Evolutionary conservation across 2,113 vertebrate species (phyloP).

Genomic region (Hipposideros armiger): DNA sequence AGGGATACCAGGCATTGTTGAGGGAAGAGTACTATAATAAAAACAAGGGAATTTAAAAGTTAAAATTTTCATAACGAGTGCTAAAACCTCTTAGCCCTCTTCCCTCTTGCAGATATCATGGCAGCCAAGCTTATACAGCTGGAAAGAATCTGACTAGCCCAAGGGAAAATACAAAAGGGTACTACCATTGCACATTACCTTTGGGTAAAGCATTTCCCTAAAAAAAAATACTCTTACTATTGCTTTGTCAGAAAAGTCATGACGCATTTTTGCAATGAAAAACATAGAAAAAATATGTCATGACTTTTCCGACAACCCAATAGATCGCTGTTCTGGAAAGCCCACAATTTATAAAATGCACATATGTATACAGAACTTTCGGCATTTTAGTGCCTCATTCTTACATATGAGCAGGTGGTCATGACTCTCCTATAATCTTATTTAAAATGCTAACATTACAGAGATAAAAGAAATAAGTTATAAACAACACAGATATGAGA

Average conservation of each 20-base stretch:
- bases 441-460: slow-evolving; percentile 3
- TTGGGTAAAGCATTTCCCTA: not conserved
- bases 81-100: not conserved
- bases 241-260: too few species aligned
- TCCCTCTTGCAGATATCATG: not conserved
- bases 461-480: slow-evolving; percentile 6
- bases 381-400: not conserved
- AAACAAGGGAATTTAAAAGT: not conserved
- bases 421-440: not conserved
- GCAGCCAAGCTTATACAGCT: not conserved
- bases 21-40: not conserved
- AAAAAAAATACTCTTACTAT: not conserved
- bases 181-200: not conserved
- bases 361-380: not conserved
- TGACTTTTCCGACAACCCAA: too few species aligned
- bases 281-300: too few species aligned
- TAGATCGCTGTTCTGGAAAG: not conserved
- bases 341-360: not conserved
- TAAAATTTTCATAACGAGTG: not conserved
- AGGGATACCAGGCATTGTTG: not conserved
- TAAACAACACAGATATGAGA: not conserved
- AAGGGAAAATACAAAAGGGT: not conserved
- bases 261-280: too few species aligned
- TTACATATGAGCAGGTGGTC: not conserved
- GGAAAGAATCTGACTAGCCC: not conserved